Percentiles rank a stretch among this genome's conserved stretches.
Conservation (phyloP, 1,140 invertebrate genomes). For the Diploscapter pachys region DNA sequence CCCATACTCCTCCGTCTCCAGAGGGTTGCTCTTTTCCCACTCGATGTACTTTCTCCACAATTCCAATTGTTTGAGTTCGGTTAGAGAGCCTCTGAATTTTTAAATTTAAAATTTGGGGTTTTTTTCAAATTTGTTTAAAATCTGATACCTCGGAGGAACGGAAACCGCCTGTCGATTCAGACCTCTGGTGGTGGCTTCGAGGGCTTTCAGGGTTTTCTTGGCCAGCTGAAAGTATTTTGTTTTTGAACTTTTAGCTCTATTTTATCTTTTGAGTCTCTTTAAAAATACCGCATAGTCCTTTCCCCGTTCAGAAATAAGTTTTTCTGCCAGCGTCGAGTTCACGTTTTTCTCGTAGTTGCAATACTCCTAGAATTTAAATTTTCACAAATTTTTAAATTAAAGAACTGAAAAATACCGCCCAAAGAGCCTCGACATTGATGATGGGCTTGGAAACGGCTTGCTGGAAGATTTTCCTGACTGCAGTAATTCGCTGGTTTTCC, state of each 20-base stretch:
- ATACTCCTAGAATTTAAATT: constrained; percentile 69
- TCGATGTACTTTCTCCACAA: constrained; percentile 98
- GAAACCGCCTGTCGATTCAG: constrained; percentile 77
- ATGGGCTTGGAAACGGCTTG: constrained; percentile 92
- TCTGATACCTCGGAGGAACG: constrained; percentile 25
- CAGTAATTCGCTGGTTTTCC: constrained; percentile 97
- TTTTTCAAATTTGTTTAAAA: constrained; percentile 18
- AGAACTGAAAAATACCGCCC: constrained; percentile 68
- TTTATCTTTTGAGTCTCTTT: too few relatives aligned
- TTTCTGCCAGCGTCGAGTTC: constrained; percentile 91
- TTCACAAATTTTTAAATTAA: too few relatives aligned
- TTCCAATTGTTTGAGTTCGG: constrained; percentile 62
- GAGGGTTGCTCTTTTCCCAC: constrained; percentile 94
- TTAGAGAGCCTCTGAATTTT: neutral
- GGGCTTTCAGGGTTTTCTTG: constrained; percentile 72
- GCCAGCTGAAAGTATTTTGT: constrained; percentile 64
- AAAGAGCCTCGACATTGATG: constrained; percentile 91
- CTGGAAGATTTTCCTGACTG: constrained; percentile 93
- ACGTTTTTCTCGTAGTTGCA: constrained; percentile 81
- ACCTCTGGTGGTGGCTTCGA: constrained; percentile 88
- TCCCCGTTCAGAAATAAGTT: constrained; percentile 83
- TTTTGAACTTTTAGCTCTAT: constrained; percentile 75
- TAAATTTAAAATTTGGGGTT: neutral
- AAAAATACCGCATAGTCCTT: constrained; percentile 96
- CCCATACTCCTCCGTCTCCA: constrained; percentile 88